These are phyloP conservation scores for Machimus rusticus DNA, from an alignment of 2,888 invertebrate genomes.

Conservation along the genomic window DNA sequence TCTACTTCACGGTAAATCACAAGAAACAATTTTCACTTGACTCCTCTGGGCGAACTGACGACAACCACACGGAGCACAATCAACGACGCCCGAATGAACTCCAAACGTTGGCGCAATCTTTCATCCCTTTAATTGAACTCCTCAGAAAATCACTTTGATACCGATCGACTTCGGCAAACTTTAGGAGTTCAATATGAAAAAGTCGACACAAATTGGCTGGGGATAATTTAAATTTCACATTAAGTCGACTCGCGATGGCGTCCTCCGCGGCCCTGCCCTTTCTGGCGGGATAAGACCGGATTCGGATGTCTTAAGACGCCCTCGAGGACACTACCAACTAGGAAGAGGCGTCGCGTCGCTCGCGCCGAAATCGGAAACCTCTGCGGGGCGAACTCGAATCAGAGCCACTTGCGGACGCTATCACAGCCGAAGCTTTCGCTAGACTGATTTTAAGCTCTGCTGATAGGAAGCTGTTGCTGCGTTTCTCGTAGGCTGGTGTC, in stretches of 20 bases:
- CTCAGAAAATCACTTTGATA: neutral
- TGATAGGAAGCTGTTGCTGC: neutral
- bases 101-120: neutral
- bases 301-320: neutral
- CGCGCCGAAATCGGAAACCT: neutral
- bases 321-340: neutral
- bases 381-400: neutral
- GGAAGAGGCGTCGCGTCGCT: neutral
- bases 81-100: neutral
- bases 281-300: neutral
- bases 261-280: neutral
- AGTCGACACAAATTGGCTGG: neutral
- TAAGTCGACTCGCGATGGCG: neutral
- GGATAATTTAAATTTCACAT: neutral
- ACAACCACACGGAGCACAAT: neutral
- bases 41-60: neutral
- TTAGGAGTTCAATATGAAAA: neutral
- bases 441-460: slow-evolving; percentile 12
- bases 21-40: neutral
- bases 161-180: neutral
- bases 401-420: neutral
- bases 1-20: neutral
- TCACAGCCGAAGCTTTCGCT: slow-evolving; percentile 5
- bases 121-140: neutral
- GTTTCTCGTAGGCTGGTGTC: neutral